Evolutionary conservation across 2,888 invertebrate genomes (phyloP).

Genomic region (Eupithecia insigniata): DNA sequence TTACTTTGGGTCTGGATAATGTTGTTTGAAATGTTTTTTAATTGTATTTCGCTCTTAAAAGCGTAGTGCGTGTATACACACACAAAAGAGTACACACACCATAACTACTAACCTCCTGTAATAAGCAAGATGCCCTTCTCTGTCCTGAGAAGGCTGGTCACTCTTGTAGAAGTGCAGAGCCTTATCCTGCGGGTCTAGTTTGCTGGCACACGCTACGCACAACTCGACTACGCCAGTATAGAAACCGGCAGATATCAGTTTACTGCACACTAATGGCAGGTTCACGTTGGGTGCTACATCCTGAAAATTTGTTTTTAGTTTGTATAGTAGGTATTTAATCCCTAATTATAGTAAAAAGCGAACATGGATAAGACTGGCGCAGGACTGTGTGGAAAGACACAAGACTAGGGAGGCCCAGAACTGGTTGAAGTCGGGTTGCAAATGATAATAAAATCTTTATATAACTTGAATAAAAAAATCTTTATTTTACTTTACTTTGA

Average conservation of each 20-base stretch:
- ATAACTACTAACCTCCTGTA: constrained; percentile 82
- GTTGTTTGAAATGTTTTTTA: too few species aligned
- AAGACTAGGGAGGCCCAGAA: too few species aligned
- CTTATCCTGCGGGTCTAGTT: constrained; percentile 94
- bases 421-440: too few species aligned
- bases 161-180: constrained; percentile 95
- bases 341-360: not conserved
- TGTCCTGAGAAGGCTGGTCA: constrained; percentile 92
- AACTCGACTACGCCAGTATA: constrained; percentile 96
- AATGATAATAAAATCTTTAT: too few species aligned
- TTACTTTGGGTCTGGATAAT: too few species aligned
- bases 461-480: too few species aligned
- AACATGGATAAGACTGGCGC: too few species aligned
- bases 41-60: too few species aligned
- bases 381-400: too few species aligned
- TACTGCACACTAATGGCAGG: constrained; percentile 92
- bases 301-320: constrained; percentile 50
- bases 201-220: constrained; percentile 92
- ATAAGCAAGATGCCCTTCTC: constrained; percentile 91
- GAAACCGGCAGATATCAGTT: constrained; percentile 91
- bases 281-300: constrained; percentile 94
- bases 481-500: too few species aligned
- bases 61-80: too few species aligned
- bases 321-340: not conserved
- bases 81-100: too few species aligned